Evolutionary conservation across 2,888 invertebrate genomes (phyloP).

Genomic region (Hydrotaea cyrtoneurina): DNA sequence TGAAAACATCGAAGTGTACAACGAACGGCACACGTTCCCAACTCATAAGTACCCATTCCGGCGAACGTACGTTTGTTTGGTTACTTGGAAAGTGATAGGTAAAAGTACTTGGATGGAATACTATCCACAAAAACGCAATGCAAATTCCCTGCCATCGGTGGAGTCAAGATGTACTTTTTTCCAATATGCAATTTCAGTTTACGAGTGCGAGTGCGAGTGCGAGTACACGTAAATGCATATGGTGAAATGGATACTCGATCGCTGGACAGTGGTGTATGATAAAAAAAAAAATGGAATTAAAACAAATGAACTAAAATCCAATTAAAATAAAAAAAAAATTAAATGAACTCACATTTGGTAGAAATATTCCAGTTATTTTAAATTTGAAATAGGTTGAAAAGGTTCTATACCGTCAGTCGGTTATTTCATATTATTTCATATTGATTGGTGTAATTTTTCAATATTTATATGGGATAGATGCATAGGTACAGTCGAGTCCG

Average conservation of each 20-base stretch:
- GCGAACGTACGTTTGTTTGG: background rate
- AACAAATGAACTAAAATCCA: no score
- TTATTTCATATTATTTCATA: no score
- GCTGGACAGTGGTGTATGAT: background rate
- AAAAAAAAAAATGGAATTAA: no score
- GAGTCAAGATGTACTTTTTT: conserved; percentile 19
- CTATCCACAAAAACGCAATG: conserved; percentile 16
- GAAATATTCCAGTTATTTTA: no score
- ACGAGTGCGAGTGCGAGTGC: background rate
- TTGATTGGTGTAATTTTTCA: no score
- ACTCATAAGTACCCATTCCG: conserved; percentile 5
- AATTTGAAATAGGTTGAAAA: no score
- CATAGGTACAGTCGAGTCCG: no score
- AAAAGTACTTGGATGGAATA: conserved; percentile 8
- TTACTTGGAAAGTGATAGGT: conserved; percentile 5
- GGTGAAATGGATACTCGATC: conserved; percentile 17
- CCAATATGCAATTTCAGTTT: conserved; percentile 26
- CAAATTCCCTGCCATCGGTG: background rate
- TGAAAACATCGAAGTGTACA: conserved; percentile 45
- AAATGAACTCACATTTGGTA: no score
- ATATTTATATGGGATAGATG: no score
- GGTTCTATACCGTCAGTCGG: no score
- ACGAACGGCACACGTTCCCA: conserved; percentile 25
- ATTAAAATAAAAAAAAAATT: no score
- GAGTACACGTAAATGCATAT: background rate